Base-by-base conservation (phyloP, 2,797 vertebrate genomes). In the Falco biarmicus region DNA sequence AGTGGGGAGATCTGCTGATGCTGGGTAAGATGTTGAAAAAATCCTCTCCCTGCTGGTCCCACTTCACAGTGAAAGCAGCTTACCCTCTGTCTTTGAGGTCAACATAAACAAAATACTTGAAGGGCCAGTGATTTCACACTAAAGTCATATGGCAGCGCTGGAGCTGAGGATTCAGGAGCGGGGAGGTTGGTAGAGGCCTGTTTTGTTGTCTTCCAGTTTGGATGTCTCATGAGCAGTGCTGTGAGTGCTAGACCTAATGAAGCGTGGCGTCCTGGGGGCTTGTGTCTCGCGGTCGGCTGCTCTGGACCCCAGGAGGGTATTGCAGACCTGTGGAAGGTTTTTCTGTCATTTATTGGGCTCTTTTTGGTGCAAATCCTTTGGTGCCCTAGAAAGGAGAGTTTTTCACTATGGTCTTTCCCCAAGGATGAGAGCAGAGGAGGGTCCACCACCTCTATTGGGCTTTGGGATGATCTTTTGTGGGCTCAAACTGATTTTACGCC, bases 71-170 rank as follows among this genome's bases (percentile, higher is more conserved):
- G 5, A 74, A 37, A 63, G 39, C 60, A 74, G 20, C 26, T 70
- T 60, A 16, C 45, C 43, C 57, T 75, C 63, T 15, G n/a, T 4
- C 10, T n/a, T n/a, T 31, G 65, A 82, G 66, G 50, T 61, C 50
- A 92, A 47, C 76, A 73, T 11, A 48, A 71, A 6, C 34, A 37
- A 65, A 89, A 50, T 48, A 48, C 28, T 70, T 73, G 34, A 69
- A 64, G 32, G n/a, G 13, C 18, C 25, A 56, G 6, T 1, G 10
- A 22, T 79, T 87, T 70, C 28, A 3, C 16, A 5, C 29, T 19
- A 2, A 21, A 31, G 9, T 22, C 13, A 2, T 51, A 0, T 4
- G 6, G 7, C 3, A 24, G 29, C 10, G 0, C 0, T 28, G 66
- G 50, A 69, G 37, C 32, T 66, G 59, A 5, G 10, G 43, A 25